Conservation (phyloP, 2,888 invertebrate genomes). For the Panorpa germanica region DNA sequence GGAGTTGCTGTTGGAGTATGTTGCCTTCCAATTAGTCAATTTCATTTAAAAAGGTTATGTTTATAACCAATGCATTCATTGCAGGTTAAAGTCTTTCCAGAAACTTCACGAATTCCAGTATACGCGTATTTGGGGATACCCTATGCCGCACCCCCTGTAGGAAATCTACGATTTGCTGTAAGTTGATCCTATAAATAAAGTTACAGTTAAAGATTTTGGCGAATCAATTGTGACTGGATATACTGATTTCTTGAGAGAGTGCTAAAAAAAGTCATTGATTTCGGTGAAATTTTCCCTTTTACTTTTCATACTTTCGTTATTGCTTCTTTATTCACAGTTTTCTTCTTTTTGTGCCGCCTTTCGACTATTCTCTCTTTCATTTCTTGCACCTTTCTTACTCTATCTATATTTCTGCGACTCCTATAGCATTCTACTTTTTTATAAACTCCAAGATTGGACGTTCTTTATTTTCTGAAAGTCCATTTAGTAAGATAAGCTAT, state of each 20-base stretch:
- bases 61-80: constrained; percentile 13
- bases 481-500: background rate
- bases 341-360: no score
- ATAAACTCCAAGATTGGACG: no score
- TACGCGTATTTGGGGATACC: constrained; percentile 62
- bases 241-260: no score
- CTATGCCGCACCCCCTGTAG: constrained; percentile 59
- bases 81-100: constrained; percentile 46
- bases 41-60: background rate
- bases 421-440: no score
- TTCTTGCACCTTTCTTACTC: no score
- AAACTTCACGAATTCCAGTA: constrained; percentile 36
- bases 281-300: no score
- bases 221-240: background rate
- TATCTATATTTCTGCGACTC: no score
- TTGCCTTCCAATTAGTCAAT: background rate
- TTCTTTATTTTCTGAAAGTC: no score
- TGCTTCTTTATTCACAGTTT: no score
- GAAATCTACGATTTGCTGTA: constrained; percentile 55
- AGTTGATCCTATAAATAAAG: constrained; percentile 14
- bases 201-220: background rate
- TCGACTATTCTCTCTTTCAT: no score
- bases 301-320: no score
- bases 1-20: constrained; percentile 10
- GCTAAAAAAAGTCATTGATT: no score